phyloP scores from a whole-genome alignment of 2,113 vertebrate species.

The Antigone vipio region DNA sequence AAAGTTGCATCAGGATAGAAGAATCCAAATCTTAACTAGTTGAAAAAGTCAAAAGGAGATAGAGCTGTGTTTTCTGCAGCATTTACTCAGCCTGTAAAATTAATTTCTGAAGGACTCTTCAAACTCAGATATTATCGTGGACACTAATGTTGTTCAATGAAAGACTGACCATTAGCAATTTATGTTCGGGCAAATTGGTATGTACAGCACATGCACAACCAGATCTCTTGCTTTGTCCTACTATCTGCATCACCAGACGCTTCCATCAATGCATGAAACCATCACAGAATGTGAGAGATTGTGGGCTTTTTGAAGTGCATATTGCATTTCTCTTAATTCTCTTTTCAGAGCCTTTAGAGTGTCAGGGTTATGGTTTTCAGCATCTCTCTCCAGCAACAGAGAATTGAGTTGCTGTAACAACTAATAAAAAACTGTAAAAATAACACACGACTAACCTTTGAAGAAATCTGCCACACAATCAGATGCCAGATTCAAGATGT shows the following conservation, averaged over 20 bases:
- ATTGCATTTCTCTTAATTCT: not conserved
- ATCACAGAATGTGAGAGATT: fast-evolving
- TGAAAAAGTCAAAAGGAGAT: not conserved
- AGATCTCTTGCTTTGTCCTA: not conserved
- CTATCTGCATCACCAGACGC: not conserved
- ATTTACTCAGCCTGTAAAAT: not conserved
- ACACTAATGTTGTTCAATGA: not conserved
- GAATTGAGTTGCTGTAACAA: not conserved
- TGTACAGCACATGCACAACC: too few relatives aligned
- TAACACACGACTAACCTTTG: not conserved
- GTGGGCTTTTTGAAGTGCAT: not conserved
- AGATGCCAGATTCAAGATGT: not conserved
- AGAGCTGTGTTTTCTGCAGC: not conserved
- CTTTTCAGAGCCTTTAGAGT: not conserved
- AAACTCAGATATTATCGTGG: not conserved
- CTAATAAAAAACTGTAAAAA: not conserved
- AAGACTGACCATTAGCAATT: not conserved
- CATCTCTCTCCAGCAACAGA: not conserved
- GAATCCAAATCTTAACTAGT: not conserved
- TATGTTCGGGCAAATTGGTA: not conserved
- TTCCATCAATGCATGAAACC: not conserved
- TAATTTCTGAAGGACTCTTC: not conserved
- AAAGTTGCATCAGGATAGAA: not conserved
- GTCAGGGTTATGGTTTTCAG: not conserved
- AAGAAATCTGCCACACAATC: not conserved